Evolutionary conservation across 2,888 invertebrate genomes (phyloP), one percentile per base, ranked within the genome.

Genomic region (Amphipyra tragopoginis): DNA sequence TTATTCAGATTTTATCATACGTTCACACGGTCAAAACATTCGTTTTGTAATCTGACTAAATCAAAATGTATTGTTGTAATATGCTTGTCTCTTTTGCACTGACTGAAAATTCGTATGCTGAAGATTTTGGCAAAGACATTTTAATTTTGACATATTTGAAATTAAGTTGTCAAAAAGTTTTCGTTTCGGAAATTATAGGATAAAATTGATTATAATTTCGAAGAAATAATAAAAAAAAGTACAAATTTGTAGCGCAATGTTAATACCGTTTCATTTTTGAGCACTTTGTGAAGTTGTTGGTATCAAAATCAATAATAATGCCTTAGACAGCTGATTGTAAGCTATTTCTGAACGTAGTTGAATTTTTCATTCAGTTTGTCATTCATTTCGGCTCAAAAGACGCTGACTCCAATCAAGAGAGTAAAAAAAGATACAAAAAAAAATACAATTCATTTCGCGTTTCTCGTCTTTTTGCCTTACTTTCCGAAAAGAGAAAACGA

Each of bases 401-500:
- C 62, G 40, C 13, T 0, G 51, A 48, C 8, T 54, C 15, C 36
- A n/a, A n/a, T n/a, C n/a, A 47, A 57, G 47, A 47, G 13, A 40
- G 15, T n/a, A 29, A 50, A 63, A 57, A 21, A 50, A 26, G 11
- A 36, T 14, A 10, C 10, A 34, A 33, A 71, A 71, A 60, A 57
- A 52, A 38, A 63, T 34, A 15, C 59, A 74, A 64, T 71, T 74
- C 59, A 65, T 71, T 80, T 72, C 65, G 53, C 72, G 68, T 72
- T 68, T 69, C 62, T 67, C 58, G 62, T 51, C 62, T 73, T 79
- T 75, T 76, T 72, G 72, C 62, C 21, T 57, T 70, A 75, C 71
- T 80, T 79, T 77, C 73, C 44, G 77, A 80, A 80, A 73, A 77
- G 77, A 75, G 77, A 77, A 80, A 77, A 70, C 62, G 68, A 69